Evolutionary conservation across 2,113 vertebrate species (phyloP).

Genomic region (Prochilodus magdalenae): DNA sequence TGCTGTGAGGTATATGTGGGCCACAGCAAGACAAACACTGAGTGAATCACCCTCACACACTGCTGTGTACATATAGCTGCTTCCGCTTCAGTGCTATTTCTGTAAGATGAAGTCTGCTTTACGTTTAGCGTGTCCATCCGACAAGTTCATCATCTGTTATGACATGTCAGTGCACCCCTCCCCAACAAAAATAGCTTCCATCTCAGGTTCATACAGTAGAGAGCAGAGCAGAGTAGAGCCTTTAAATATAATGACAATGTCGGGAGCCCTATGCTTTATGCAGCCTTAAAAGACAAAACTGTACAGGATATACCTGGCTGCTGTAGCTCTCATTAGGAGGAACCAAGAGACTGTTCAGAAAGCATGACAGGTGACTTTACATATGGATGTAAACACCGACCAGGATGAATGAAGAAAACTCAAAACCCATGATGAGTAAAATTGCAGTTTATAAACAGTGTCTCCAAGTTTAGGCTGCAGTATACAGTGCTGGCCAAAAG

Average conservation of each 20-base stretch:
- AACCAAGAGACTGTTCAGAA: too few relatives aligned
- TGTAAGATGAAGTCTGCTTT: neutral
- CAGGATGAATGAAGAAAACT: too few relatives aligned
- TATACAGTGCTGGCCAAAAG: too few relatives aligned
- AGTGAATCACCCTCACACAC: neutral
- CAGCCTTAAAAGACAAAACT: too few relatives aligned
- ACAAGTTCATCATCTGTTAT: neutral
- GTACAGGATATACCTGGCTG: too few relatives aligned
- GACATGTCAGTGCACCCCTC: neutral
- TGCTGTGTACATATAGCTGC: neutral
- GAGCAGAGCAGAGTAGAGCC: neutral
- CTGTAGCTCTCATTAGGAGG: too few relatives aligned
- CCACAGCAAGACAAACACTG: neutral
- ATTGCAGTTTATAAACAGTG: too few relatives aligned
- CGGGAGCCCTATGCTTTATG: neutral
- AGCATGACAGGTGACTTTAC: too few relatives aligned
- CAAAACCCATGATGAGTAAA: too few relatives aligned
- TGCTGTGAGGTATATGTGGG: neutral
- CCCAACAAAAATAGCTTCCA: neutral
- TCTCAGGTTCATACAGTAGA: constrained; percentile 1
- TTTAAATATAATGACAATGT: neutral
- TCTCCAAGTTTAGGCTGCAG: too few relatives aligned
- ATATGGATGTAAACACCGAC: too few relatives aligned
- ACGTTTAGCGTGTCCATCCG: neutral
- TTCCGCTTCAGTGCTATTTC: neutral